Percentiles rank a stretch among this genome's conserved stretches.
Conservation (phyloP, 2,797 vertebrate species). For the Cossypha heuglini region DNA sequence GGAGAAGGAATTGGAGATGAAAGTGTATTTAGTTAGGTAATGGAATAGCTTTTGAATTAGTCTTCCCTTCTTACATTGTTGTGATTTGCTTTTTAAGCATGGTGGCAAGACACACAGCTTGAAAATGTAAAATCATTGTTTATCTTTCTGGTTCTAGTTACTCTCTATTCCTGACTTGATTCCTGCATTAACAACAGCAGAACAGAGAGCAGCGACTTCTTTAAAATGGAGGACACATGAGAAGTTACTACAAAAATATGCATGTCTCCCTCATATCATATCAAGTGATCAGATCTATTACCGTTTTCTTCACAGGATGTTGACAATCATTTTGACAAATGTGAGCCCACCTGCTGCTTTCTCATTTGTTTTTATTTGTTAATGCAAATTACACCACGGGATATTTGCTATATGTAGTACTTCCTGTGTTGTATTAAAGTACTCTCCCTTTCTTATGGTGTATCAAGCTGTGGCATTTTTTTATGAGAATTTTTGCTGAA, state of each 20-base stretch:
- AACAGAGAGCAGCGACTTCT: slow-evolving; percentile 88
- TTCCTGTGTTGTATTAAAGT: neutral
- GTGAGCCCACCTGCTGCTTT: slow-evolving; percentile 72
- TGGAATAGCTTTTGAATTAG: neutral
- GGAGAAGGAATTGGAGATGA: neutral
- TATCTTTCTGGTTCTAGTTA: slow-evolving; percentile 67
- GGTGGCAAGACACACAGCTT: neutral
- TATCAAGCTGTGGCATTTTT: neutral
- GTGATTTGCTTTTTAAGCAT: neutral
- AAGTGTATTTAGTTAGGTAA: neutral
- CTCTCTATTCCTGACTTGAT: slow-evolving; percentile 85
- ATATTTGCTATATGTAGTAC: neutral
- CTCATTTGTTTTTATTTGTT: neutral
- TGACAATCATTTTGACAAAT: slow-evolving; percentile 90
- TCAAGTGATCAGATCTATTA: slow-evolving; percentile 93
- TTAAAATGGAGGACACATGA: slow-evolving; percentile 93
- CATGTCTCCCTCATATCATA: slow-evolving; percentile 88
- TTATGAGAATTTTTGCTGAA: neutral
- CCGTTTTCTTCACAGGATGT: slow-evolving; percentile 89
- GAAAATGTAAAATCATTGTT: neutral
- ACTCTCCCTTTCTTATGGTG: neutral
- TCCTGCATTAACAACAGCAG: slow-evolving; percentile 86
- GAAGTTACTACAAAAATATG: slow-evolving; percentile 88
- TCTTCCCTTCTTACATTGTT: neutral
- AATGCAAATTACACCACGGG: neutral